phyloP scores from a whole-genome alignment of 2,113 vertebrate genomes.

The Silurus meridionalis region DNA sequence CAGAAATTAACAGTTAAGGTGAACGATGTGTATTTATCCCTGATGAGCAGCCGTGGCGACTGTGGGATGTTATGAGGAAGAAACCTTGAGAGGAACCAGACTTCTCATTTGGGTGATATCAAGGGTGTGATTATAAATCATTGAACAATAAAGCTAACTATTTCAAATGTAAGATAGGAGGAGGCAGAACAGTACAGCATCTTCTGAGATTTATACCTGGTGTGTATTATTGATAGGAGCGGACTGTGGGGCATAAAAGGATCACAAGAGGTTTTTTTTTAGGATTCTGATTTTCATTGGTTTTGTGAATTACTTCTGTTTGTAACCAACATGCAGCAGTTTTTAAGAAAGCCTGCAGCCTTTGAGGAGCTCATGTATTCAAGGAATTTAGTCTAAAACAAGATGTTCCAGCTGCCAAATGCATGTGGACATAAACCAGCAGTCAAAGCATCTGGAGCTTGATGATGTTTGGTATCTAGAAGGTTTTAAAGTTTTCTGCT shows the following conservation, averaged over 20 bases:
- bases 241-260: not conserved
- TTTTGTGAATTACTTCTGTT: constrained; percentile 20
- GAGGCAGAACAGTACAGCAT: no score
- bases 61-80: no score
- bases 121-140: no score
- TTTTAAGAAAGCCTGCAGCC: not conserved
- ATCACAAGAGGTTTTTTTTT: not conserved
- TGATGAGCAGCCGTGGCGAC: no score
- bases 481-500: no score
- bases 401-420: constrained; percentile 12
- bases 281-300: not conserved
- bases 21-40: no score
- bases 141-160: no score
- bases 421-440: not conserved
- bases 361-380: not conserved
- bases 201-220: not conserved
- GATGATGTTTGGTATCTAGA: not conserved
- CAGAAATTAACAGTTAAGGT: no score
- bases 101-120: no score
- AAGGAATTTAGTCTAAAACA: not conserved
- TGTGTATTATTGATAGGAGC: not conserved
- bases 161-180: not conserved
- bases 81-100: no score
- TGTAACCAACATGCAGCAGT: not conserved
- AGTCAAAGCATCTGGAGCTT: not conserved